Conservation (phyloP, 1,140 invertebrate genomes). For the Sitophilus oryzae region DNA sequence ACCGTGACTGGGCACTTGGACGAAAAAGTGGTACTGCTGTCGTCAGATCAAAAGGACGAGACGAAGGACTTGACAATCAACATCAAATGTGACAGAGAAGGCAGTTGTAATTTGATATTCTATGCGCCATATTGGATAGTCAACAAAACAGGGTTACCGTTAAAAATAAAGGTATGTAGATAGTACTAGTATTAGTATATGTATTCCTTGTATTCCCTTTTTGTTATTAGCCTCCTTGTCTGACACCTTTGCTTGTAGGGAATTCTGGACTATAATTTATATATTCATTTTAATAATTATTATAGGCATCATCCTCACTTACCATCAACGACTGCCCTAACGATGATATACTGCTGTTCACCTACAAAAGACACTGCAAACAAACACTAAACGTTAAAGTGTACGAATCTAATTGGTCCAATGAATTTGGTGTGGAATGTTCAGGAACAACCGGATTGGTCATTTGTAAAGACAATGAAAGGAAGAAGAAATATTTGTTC, state of each 20-base stretch:
- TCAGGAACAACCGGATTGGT: conserved; percentile 68
- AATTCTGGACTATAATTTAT: too few relatives aligned
- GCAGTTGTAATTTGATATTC: conserved; percentile 60
- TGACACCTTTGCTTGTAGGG: too few relatives aligned
- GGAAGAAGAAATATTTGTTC: conserved; percentile 55
- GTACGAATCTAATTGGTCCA: conserved; percentile 68
- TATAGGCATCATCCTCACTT: conserved; percentile 60
- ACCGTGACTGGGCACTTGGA: conserved; percentile 63
- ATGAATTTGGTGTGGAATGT: conserved; percentile 64
- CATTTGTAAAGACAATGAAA: conserved; percentile 62
- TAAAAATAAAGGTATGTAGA: conserved; percentile 66
- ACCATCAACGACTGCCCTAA: conserved; percentile 59
- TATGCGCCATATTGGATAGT: conserved; percentile 87
- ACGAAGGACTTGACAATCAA: conserved; percentile 62
- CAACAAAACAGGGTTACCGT: conserved; percentile 75
- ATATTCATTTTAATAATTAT: too few relatives aligned
- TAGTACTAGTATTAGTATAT: too few relatives aligned
- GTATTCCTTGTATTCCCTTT: too few relatives aligned
- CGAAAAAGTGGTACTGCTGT: conserved; percentile 62
- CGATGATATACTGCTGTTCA: conserved; percentile 62
- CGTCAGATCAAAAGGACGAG: conserved; percentile 53
- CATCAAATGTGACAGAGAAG: conserved; percentile 57
- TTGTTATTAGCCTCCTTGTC: too few relatives aligned
- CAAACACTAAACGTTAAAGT: conserved; percentile 58
- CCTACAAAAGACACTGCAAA: conserved; percentile 61